Percentiles rank a stretch among this genome's conserved stretches.
Conservation (phyloP, 23 tunicate genomes). For the Styela clava region DNA sequence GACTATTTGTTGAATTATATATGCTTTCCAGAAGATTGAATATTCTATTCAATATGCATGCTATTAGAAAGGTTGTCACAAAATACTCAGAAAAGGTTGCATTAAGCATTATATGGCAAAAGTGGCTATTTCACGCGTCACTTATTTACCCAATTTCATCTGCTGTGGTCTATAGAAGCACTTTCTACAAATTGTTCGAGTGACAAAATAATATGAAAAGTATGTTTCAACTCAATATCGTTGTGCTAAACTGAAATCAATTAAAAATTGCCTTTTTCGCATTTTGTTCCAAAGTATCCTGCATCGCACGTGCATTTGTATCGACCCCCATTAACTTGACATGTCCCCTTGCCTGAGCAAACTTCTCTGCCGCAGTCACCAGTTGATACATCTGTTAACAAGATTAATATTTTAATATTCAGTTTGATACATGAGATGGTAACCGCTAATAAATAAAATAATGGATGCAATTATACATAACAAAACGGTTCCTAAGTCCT, state of each 20-base stretch:
- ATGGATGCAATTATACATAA: too few relatives aligned
- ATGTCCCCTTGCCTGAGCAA: not conserved
- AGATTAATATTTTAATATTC: not conserved
- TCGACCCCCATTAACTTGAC: not conserved
- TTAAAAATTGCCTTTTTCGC: constrained; percentile 19
- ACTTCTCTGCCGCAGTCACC: not conserved
- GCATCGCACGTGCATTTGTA: not conserved
- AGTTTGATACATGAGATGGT: not conserved
- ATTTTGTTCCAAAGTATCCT: constrained; percentile 6
- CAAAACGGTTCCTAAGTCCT: too few relatives aligned
- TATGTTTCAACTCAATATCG: not conserved
- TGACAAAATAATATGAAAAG: not conserved
- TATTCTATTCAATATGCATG: too few relatives aligned
- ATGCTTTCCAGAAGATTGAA: too few relatives aligned
- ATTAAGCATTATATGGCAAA: too few relatives aligned
- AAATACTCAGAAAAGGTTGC: too few relatives aligned
- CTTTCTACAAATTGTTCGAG: not conserved
- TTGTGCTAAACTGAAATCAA: too few relatives aligned
- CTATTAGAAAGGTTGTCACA: too few relatives aligned
- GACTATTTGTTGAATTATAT: too few relatives aligned
- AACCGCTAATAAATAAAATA: not conserved
- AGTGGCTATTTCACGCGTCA: too few relatives aligned
- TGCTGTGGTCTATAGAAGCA: not conserved
- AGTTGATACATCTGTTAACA: not conserved
- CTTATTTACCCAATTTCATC: too few relatives aligned